phyloP scores from a whole-genome alignment of 2,797 vertebrate genomes.

The Jordanella pulchra region DNA sequence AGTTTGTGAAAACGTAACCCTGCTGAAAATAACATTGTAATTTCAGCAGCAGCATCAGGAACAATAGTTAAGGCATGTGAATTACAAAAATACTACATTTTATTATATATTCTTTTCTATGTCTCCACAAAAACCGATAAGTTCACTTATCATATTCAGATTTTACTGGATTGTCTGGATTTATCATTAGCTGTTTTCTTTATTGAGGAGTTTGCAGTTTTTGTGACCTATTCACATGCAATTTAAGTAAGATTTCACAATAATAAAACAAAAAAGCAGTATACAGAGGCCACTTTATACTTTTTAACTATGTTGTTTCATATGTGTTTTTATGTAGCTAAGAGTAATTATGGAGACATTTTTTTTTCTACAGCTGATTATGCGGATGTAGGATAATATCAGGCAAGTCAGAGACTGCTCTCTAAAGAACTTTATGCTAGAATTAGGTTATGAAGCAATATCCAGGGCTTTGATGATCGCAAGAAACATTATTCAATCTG shows the following conservation, averaged over 20 bases:
- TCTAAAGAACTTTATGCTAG: background rate
- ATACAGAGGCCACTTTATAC: background rate
- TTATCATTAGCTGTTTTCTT: slow-evolving; percentile 27
- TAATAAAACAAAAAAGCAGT: background rate
- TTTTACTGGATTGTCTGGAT: slow-evolving; percentile 7
- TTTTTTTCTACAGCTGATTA: background rate
- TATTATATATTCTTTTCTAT: slow-evolving; percentile 13
- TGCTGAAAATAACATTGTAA: slow-evolving; percentile 3
- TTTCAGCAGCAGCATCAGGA: slow-evolving; percentile 12
- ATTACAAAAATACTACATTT: slow-evolving; percentile 10
- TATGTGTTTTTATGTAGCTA: background rate
- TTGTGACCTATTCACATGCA: background rate
- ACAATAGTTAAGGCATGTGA: background rate
- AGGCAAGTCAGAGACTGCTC: background rate
- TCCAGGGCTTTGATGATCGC: background rate
- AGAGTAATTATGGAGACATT: background rate
- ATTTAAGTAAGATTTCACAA: background rate
- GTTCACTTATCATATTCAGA: slow-evolving; percentile 20
- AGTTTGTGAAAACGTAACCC: background rate
- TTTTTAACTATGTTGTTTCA: background rate
- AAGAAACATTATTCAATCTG: background rate
- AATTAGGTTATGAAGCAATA: background rate
- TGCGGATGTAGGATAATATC: background rate
- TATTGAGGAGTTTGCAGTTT: slow-evolving; percentile 31
- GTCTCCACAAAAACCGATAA: slow-evolving; percentile 34